phyloP scores from a whole-genome alignment of 2,797 vertebrate species.

The Champsocephalus esox region DNA sequence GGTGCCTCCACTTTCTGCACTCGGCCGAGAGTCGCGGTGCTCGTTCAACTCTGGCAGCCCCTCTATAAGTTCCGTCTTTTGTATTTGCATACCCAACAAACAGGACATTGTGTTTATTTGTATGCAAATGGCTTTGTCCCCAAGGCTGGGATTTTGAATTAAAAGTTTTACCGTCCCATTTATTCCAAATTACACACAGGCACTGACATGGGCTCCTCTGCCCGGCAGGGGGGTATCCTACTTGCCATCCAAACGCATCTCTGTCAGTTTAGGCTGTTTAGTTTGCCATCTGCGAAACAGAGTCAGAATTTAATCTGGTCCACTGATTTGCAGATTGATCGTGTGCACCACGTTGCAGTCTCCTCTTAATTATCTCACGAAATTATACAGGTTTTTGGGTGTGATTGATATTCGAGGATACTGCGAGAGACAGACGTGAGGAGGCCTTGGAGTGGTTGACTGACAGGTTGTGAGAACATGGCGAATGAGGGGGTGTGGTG shows the following conservation, averaged over 20 bases:
- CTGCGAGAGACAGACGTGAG: constrained; percentile 73
- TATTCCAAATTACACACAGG: constrained; percentile 88
- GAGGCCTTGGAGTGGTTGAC: constrained; percentile 79
- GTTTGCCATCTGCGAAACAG: constrained; percentile 81
- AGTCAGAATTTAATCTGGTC: constrained; percentile 77
- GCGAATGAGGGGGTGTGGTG: constrained; percentile 59
- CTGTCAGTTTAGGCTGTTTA: constrained; percentile 78
- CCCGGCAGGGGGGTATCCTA: constrained; percentile 69
- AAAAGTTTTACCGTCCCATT: constrained; percentile 89
- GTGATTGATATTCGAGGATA: constrained; percentile 83
- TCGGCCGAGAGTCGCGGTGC: constrained; percentile 47
- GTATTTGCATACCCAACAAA: constrained; percentile 88
- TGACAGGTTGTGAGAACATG: constrained; percentile 73
- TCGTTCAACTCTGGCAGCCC: constrained; percentile 69
- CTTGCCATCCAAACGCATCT: constrained; percentile 75
- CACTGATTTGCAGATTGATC: constrained; percentile 84
- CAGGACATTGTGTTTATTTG: constrained; percentile 90
- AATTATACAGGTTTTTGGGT: constrained; percentile 75
- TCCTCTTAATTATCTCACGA: constrained; percentile 76
- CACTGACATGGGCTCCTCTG: constrained; percentile 78
- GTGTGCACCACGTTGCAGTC: constrained; percentile 71
- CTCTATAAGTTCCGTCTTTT: constrained; percentile 78
- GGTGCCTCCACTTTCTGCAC: constrained; percentile 69
- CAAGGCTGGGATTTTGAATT: constrained; percentile 88
- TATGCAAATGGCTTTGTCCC: constrained; percentile 90